Evolutionary conservation across 2,797 vertebrate genomes (phyloP), one percentile per base, ranked within the genome.

Genomic region (Cynopterus sphinx): DNA sequence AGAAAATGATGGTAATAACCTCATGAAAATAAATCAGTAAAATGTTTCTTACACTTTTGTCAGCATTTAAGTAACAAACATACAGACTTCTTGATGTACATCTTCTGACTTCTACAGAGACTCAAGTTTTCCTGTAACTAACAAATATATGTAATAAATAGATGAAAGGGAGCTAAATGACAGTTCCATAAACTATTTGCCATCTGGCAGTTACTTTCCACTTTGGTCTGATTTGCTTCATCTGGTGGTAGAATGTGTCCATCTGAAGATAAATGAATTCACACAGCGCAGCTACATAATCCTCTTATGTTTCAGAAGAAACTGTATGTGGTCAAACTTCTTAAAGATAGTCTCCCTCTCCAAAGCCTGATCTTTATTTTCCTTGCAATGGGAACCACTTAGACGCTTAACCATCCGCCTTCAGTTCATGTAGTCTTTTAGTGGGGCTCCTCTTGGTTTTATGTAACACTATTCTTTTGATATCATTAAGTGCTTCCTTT

Each of bases 181-280:
- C 8, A 88, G 78, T 61, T 82, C 28, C 61, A 63, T 79, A 68
- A 85, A 85, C 55, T 73, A 41, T 63, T 61, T 91, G 33, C 78
- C 36, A 16, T 61, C 55, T 94, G 71, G 67, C 11, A 43, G 0
- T 85, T 55, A 51, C 43, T 71, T 78, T 86, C 57, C 21, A 36
- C 55, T 88, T 82, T 46, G 63, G 36, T 86, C 63, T 93, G 61
- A 81, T 95, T 91, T 88, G 41, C 78, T 92, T 95, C 41, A 55
- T 63, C 16, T 73, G 39, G 26, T 71, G 19, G 46, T 22, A 61
- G 67, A 85, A 59, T 31, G 26, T 68, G n/a, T 85, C 46, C 8
- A 4, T 67, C 31, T 43, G n/a, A 94, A 89, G 51, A 90, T 16
- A 91, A 68, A 87, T 68, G 81, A 53, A 75, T 73, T 90, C 41